Evolutionary conservation across 2,797 vertebrate genomes (phyloP).

Genomic region (Neoniphon sammara): DNA sequence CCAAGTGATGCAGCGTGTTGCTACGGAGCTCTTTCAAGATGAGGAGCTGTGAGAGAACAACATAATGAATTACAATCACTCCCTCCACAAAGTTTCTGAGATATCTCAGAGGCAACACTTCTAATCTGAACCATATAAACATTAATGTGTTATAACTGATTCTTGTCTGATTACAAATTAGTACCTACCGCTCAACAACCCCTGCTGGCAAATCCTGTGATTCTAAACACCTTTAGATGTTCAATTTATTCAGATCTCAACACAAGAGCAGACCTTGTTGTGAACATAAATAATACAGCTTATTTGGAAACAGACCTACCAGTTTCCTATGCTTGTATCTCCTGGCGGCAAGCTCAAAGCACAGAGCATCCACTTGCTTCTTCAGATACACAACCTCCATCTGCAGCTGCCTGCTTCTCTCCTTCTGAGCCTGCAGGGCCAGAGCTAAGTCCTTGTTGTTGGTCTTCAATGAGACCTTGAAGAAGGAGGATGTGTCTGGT

Average conservation of each 20-base stretch:
- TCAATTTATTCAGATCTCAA: not conserved
- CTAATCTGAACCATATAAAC: not conserved
- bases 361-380: conserved; percentile 70
- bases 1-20: conserved; percentile 66
- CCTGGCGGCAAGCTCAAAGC: conserved; percentile 77
- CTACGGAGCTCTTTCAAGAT: conserved; percentile 71
- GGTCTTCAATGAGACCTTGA: conserved; percentile 82
- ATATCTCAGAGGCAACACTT: not conserved
- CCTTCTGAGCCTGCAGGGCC: conserved; percentile 76
- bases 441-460: conserved; percentile 84
- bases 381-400: conserved; percentile 68
- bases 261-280: not conserved
- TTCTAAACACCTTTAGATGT: too few species aligned
- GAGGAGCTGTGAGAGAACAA: conserved; percentile 67
- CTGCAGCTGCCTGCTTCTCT: conserved; percentile 74
- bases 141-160: not conserved
- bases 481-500: conserved; percentile 84
- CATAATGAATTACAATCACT: not conserved
- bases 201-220: not conserved
- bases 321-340: conserved; percentile 81
- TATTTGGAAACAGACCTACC: conserved; percentile 66
- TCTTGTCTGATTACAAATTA: not conserved
- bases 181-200: not conserved
- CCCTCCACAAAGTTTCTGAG: too few species aligned
- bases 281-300: not conserved